Conservation (phyloP, 2,888 invertebrate species). For the Diachrysia chrysitis region DNA sequence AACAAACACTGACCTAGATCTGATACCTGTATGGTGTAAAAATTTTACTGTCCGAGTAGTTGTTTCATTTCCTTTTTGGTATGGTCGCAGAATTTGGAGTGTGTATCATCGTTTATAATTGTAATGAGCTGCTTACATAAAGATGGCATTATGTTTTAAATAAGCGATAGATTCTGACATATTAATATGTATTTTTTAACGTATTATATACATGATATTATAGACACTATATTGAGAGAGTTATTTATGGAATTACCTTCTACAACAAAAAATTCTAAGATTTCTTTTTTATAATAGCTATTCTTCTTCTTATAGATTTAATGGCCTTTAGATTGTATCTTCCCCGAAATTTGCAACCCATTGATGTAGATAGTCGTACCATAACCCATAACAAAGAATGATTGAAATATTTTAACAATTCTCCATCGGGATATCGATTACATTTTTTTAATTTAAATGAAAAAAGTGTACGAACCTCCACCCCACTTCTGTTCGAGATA, state of each 20-base stretch:
- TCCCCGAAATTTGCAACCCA: too few species aligned
- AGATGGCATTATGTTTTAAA: too few species aligned
- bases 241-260: too few species aligned
- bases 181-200: too few species aligned
- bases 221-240: too few species aligned
- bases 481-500: conserved; percentile 26
- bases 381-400: background rate
- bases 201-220: too few species aligned
- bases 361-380: background rate
- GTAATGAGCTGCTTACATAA: background rate
- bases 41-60: conserved; percentile 56
- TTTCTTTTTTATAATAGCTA: too few species aligned
- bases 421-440: conserved; percentile 2
- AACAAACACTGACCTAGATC: conserved; percentile 66
- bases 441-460: conserved; percentile 11
- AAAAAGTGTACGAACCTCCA: conserved; percentile 12
- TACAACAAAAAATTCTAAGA: too few species aligned
- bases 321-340: too few species aligned
- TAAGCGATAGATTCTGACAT: too few species aligned
- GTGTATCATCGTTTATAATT: background rate
- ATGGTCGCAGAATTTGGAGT: conserved; percentile 20
- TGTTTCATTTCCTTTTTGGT: conserved; percentile 55
- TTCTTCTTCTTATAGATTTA: too few species aligned
- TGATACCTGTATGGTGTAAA: conserved; percentile 53
- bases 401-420: background rate